Evolutionary conservation across 2,888 invertebrate genomes (phyloP).

Genomic region (Uropetala carovei): DNA sequence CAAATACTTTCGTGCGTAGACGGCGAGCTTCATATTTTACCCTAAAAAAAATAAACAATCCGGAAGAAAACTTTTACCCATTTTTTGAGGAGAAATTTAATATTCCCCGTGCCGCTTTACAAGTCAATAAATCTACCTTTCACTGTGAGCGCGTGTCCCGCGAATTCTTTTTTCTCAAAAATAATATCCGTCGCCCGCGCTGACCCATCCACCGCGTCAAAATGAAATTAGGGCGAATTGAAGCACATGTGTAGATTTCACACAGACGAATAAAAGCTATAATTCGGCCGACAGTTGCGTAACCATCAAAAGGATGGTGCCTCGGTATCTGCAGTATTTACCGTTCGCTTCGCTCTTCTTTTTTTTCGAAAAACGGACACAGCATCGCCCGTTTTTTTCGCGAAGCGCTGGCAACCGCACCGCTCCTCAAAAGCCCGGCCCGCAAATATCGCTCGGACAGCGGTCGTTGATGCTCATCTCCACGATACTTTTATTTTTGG

Average conservation of each 20-base stretch:
- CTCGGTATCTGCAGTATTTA: slow-evolving; percentile 58
- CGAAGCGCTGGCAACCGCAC: too few relatives aligned
- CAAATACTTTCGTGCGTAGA: neutral
- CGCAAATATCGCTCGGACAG: slow-evolving; percentile 36
- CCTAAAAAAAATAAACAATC: neutral
- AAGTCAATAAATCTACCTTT: slow-evolving; percentile 7
- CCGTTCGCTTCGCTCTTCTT: slow-evolving; percentile 13
- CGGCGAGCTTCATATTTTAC: neutral
- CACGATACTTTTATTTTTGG: neutral
- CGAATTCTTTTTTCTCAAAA: slow-evolving; percentile 21
- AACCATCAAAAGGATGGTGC: slow-evolving; percentile 38
- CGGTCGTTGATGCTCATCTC: slow-evolving; percentile 30
- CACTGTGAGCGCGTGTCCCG: neutral
- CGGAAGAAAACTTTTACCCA: neutral
- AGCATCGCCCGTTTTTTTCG: slow-evolving; percentile 26
- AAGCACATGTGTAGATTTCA: slow-evolving; percentile 41
- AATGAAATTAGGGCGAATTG: slow-evolving; percentile 47
- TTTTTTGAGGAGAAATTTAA: neutral
- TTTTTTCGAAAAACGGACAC: slow-evolving; percentile 3
- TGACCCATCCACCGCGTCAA: slow-evolving; percentile 47
- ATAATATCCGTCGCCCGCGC: slow-evolving; percentile 34
- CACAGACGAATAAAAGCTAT: slow-evolving; percentile 53
- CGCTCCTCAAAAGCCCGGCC: neutral
- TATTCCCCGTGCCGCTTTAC: neutral
- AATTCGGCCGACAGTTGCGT: slow-evolving; percentile 27